phyloP scores from a whole-genome alignment of 92 coral and sea anemone species.

The Phenganax stokvisi region DNA sequence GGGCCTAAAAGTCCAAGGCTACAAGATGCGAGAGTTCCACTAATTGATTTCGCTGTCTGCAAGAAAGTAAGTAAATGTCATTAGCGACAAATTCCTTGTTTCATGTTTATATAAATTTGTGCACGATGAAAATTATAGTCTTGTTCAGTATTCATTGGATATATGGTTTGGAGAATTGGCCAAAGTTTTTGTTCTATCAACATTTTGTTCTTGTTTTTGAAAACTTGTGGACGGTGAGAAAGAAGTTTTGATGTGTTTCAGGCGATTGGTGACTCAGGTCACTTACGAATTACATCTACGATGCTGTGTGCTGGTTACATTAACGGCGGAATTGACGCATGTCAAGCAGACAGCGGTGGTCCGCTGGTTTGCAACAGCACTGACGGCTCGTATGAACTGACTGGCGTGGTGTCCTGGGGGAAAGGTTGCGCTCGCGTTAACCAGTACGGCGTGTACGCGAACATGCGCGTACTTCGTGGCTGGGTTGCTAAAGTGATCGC shows the following conservation, averaged over 20 bases:
- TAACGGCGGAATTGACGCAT: slow-evolving; percentile 49
- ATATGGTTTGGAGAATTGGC: background rate
- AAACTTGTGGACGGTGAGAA: background rate
- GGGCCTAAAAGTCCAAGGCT: slow-evolving; percentile 27
- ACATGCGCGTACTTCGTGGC: slow-evolving; percentile 38
- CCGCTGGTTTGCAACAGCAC: slow-evolving; percentile 43
- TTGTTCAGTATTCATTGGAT: too few relatives aligned
- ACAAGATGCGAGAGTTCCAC: slow-evolving; percentile 24
- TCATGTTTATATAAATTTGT: background rate
- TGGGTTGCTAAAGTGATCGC: slow-evolving; percentile 35
- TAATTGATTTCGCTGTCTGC: slow-evolving; percentile 19
- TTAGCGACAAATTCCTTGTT: background rate
- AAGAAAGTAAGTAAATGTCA: slow-evolving; percentile 24
- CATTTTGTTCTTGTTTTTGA: background rate
- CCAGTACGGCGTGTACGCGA: slow-evolving; percentile 49
- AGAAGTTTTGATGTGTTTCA: background rate
- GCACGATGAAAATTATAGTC: too few relatives aligned
- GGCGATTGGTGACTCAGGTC: background rate
- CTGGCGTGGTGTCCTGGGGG: slow-evolving; percentile 54
- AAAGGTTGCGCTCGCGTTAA: slow-evolving; percentile 52
- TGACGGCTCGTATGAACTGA: slow-evolving; percentile 37
- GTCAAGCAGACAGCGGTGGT: slow-evolving; percentile 54
- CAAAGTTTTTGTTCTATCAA: background rate
- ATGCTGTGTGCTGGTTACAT: slow-evolving; percentile 54
- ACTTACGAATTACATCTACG: slow-evolving; percentile 29